Base-by-base conservation (phyloP, 2,797 vertebrate species). In the Acipenser ruthenus region DNA sequence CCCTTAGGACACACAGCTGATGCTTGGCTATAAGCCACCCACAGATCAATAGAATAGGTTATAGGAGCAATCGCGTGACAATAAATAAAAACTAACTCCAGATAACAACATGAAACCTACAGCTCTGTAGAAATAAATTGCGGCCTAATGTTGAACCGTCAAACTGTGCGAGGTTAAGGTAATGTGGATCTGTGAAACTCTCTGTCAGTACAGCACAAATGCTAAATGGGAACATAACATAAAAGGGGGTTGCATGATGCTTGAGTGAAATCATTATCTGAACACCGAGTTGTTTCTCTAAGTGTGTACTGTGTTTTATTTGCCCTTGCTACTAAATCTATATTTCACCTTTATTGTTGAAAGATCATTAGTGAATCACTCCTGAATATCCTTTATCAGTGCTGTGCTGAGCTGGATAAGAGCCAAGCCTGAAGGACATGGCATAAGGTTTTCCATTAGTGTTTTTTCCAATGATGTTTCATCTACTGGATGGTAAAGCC, bases 11-110 rank as follows among this genome's bases (percentile, higher is more conserved):
- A 60, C 75, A 73, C 75, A 75, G 71, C 79, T 76, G 81, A 75
- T 61, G 80, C 71, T 68, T 72, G 86, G 83, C 79, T 80, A 71
- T 77, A 72, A 86, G 74, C 49, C 65, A 69, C 51, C 71, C 72
- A 66, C 72, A 75, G 82, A 86, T 90, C 87, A 87, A 89, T 87
- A 84, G 70, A 71, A 66, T 74, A 76, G 76, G 78, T 82, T 86
- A 85, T 87, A 88, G 83, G 83, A 89, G 83, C 77, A 80, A 76
- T 80, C 74, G 78, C 67, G 80, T 81, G 80, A 79, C 78, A 80
- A 83, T 86, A 88, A 90, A 87, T 74, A 88, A 83, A 85, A 80
- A 80, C 74, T 55, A 81, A 74, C 68, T 80, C 77, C 77, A 64
- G 67, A 72, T 75, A 67, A 78, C 65, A 59, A 68, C 68, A 71